phyloP scores from a whole-genome alignment of 2,113 vertebrate species.

The Sander vitreus region DNA sequence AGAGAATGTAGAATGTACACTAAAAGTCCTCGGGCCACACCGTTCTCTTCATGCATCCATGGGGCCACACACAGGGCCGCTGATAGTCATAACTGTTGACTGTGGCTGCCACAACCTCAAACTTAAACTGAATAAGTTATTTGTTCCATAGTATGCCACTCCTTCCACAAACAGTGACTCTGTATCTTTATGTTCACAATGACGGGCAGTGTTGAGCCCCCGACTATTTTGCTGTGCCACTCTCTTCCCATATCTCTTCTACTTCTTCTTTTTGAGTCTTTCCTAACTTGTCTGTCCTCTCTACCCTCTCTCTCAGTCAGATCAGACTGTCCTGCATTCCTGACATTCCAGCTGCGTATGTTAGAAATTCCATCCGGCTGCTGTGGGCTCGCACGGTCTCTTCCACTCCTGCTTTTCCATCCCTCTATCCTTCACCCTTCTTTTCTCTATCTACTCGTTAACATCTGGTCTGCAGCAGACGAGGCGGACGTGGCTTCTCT shows the following conservation, averaged over 20 bases:
- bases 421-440: slow-evolving; percentile 52
- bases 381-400: slow-evolving; percentile 78
- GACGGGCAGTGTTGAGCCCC: slow-evolving; percentile 40
- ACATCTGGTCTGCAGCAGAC: slow-evolving; percentile 57
- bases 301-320: slow-evolving; percentile 65
- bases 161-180: slow-evolving; percentile 59
- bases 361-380: slow-evolving; percentile 92
- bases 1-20: slow-evolving; percentile 45
- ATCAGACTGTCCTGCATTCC: slow-evolving; percentile 91
- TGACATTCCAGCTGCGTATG: slow-evolving; percentile 91
- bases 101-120: slow-evolving; percentile 36
- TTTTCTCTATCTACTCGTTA: slow-evolving; percentile 33
- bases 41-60: no score
- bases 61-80: slow-evolving; percentile 37
- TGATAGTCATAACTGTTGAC: slow-evolving; percentile 25
- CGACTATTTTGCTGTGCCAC: slow-evolving; percentile 33
- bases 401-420: slow-evolving; percentile 70
- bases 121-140: slow-evolving; percentile 62
- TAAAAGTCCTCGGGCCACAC: slow-evolving; percentile 46
- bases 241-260: slow-evolving; percentile 23
- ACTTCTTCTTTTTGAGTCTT: slow-evolving; percentile 28
- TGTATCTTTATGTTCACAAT: slow-evolving; percentile 56
- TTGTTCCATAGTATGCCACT: slow-evolving; percentile 59
- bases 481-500: slow-evolving; percentile 27
- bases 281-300: slow-evolving; percentile 54